Base-by-base conservation (phyloP, 2,113 vertebrate species). In the Edolisoma coerulescens region DNA sequence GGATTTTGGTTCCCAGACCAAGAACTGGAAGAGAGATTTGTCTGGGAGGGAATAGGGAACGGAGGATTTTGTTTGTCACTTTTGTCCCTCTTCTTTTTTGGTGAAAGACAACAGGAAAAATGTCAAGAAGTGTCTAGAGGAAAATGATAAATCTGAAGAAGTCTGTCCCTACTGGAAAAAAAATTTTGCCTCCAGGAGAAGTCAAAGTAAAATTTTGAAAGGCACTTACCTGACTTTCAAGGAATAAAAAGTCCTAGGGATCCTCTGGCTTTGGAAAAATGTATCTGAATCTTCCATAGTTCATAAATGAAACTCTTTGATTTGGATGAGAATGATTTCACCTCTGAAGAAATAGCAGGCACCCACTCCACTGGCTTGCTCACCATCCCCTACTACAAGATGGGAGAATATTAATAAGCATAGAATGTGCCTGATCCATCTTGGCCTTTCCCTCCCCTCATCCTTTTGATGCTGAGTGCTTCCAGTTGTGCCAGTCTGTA, bases 401-500 rank as follows among this genome's bases (percentile, higher is more conserved):
- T 54, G 53, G 74, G 75, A 93, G 61, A 96, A 89, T 52, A 44
- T 85, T 88, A 94, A 76, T 88, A 79, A 89, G 42, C 35, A 78
- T 3, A 69, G 84, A 81, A 85, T 73, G 68, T 33, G 68, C 37
- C 68, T 79, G 84, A 67, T 92, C 73, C 71, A 84, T 41, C 84
- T 70, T 9, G 8, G 83, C 60, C 83, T 88, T 78, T 83, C 50
- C 32, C 49, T 88, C 65, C 73, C 56, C 45, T 89, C 49, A 11
- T 44, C 74, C 93, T 85, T 96, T 93, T 91, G 95, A 94, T 83
- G 84, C 79, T 94, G 97, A 97, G 87, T 88, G 61, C 74, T 97
- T 96, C 95, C 96, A 97, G 89, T 97, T 96, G 90, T 95, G 84
- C 69, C 93, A 96, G 77, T 91, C 93, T 95, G 84, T 88, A 88